Percentiles rank a stretch among this genome's conserved stretches.
These are phyloP conservation scores for Halotydeus destructor DNA, from an alignment of 1,140 invertebrate genomes.

Conservation along the genomic window DNA sequence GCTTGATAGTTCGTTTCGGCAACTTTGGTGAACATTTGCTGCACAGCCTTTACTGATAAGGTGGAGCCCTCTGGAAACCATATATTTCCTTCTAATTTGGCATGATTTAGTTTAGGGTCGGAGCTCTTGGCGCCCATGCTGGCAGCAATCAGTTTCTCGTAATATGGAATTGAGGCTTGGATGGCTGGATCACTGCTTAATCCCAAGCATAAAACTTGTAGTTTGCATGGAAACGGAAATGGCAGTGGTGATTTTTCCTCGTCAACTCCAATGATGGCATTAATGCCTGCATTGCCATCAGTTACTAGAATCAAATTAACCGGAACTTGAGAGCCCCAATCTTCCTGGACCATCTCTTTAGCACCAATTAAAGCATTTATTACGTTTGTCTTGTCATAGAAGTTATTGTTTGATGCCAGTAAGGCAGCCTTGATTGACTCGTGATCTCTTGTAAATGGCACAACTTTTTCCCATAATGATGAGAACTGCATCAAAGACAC, in stretches of 20 bases:
- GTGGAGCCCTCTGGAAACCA: constrained; percentile 34
- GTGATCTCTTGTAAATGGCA: constrained; percentile 63
- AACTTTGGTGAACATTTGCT: constrained; percentile 43
- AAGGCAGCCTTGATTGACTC: constrained; percentile 48
- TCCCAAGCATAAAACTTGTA: constrained; percentile 46
- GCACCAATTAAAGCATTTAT: constrained; percentile 50
- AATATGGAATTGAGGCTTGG: constrained; percentile 24
- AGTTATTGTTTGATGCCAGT: constrained; percentile 36
- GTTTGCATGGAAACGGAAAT: constrained; percentile 55
- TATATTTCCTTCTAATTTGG: constrained; percentile 32
- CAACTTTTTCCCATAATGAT: constrained; percentile 50
- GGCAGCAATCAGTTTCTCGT: constrained; percentile 26
- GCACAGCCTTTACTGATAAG: constrained; percentile 34
- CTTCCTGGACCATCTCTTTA: constrained; percentile 46
- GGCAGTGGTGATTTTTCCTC: constrained; percentile 37
- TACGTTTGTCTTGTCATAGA: constrained; percentile 61
- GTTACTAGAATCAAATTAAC: constrained; percentile 45
- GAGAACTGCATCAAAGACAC: constrained; percentile 61
- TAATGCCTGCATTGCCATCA: constrained; percentile 21
- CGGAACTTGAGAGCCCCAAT: constrained; percentile 60
- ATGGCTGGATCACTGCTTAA: constrained; percentile 23
- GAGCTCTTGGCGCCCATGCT: background rate
- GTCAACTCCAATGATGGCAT: constrained; percentile 11
- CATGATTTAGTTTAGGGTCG: background rate
- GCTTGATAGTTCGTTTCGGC: constrained; percentile 54